These are phyloP conservation scores for Adoxophyes honmai DNA, from an alignment of 1,140 invertebrate species.

Conservation along the genomic window DNA sequence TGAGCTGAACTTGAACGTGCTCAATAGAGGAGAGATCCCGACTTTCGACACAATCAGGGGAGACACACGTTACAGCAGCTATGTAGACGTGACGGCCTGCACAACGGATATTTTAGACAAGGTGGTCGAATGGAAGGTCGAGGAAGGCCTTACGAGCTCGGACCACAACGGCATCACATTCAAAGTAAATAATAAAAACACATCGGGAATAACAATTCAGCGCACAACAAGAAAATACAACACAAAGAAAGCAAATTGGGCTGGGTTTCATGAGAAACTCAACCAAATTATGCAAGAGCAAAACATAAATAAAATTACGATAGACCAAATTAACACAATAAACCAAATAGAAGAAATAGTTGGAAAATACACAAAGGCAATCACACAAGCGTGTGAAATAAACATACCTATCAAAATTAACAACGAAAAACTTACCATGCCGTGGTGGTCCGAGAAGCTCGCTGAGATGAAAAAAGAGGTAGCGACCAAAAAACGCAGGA, in stretches of 20 bases:
- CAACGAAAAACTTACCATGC: background rate
- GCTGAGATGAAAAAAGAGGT: background rate
- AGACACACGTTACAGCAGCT: background rate
- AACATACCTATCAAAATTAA: background rate
- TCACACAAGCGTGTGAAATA: background rate
- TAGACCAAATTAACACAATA: background rate
- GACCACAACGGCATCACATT: conserved; percentile 7
- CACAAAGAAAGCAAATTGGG: conserved; percentile 12
- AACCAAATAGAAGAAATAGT: background rate
- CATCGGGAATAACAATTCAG: background rate
- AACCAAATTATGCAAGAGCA: background rate
- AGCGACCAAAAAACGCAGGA: background rate
- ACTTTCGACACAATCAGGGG: conserved; percentile 8
- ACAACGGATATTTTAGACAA: background rate
- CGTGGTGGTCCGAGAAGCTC: conserved; percentile 5
- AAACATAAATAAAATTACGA: background rate
- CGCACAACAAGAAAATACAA: background rate
- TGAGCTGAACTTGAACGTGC: background rate
- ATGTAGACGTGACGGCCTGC: background rate
- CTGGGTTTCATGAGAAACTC: background rate
- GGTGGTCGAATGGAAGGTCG: background rate
- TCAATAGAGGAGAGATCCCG: background rate
- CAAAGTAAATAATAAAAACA: background rate
- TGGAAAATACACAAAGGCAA: background rate
- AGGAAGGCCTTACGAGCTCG: background rate